A percentile compares a stretch with the other conserved stretches of the same genome.
Conservation (phyloP, 2,797 vertebrate species). For the Sebastes diploproa region DNA sequence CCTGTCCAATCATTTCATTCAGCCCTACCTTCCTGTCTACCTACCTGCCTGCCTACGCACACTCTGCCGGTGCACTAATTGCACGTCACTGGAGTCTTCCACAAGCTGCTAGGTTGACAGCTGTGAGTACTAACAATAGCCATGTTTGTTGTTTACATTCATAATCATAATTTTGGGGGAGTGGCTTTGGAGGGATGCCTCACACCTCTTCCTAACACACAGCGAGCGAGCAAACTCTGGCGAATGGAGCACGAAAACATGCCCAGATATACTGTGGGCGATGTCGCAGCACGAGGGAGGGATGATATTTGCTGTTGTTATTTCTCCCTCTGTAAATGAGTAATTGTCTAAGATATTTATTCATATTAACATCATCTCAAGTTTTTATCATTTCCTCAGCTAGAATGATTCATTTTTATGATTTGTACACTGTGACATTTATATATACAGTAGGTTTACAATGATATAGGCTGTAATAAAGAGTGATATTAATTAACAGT, state of each 20-base stretch:
- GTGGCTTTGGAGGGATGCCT: not conserved
- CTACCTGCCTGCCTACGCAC: not conserved
- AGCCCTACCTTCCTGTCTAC: no score
- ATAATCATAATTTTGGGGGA: not conserved
- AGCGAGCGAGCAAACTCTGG: not conserved
- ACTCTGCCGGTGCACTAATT: not conserved
- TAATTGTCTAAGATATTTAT: not conserved
- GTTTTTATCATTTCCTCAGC: not conserved
- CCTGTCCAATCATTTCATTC: not conserved
- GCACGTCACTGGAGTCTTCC: not conserved
- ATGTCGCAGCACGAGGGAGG: no score
- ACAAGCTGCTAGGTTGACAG: not conserved
- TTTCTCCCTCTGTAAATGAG: not conserved
- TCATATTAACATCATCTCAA: not conserved
- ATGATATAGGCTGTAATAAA: not conserved
- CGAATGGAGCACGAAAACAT: not conserved
- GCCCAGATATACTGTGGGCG: no score
- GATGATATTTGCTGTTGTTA: not conserved
- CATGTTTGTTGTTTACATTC: not conserved
- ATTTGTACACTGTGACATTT: not conserved
- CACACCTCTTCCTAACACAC: no score
- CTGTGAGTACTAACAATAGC: not conserved
- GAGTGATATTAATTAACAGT: no score
- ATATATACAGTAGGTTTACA: not conserved
- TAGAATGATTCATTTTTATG: not conserved